A percentile compares a stretch with the other conserved stretches of the same genome.
Conservation (phyloP, 2,888 invertebrate species). For the Pandemis cinnamomeana region DNA sequence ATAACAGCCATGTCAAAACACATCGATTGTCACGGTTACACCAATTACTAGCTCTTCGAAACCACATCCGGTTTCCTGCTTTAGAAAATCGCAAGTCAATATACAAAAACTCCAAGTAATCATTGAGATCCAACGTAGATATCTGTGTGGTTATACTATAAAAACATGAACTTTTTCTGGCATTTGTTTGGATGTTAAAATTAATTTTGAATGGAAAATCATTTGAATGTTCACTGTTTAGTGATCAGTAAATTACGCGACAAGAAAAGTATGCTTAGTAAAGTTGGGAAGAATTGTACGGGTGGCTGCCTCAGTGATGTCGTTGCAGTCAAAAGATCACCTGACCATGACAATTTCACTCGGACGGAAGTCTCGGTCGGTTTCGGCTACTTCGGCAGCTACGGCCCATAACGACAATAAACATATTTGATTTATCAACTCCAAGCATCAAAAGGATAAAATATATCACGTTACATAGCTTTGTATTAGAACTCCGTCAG, state of each 20-base stretch:
- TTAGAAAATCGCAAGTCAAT: slow-evolving; percentile 33
- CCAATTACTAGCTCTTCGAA: slow-evolving; percentile 17
- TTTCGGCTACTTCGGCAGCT: not conserved
- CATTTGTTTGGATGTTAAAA: not conserved
- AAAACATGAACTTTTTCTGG: not conserved
- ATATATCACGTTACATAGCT: slow-evolving; percentile 24
- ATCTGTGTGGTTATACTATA: not conserved
- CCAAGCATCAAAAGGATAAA: slow-evolving; percentile 16
- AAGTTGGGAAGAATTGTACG: slow-evolving; percentile 11
- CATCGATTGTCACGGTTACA: slow-evolving; percentile 26
- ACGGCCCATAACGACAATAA: slow-evolving; percentile 17
- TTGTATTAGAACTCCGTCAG: slow-evolving; percentile 22
- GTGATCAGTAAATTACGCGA: not conserved
- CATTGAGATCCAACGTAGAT: not conserved
- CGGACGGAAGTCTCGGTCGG: not conserved
- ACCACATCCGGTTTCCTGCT: slow-evolving; percentile 26
- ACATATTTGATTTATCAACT: slow-evolving; percentile 16
- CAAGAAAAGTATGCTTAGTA: slow-evolving; percentile 2
- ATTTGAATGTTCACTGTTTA: not conserved
- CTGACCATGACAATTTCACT: slow-evolving; percentile 34
- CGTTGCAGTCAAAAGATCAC: slow-evolving; percentile 18
- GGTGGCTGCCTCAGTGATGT: slow-evolving; percentile 11
- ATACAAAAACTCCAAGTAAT: not conserved
- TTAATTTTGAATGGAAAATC: not conserved
- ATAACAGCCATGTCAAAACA: slow-evolving; percentile 23